Conservation (phyloP, 1,140 invertebrate species). For the Oreohelix idahoensis region DNA sequence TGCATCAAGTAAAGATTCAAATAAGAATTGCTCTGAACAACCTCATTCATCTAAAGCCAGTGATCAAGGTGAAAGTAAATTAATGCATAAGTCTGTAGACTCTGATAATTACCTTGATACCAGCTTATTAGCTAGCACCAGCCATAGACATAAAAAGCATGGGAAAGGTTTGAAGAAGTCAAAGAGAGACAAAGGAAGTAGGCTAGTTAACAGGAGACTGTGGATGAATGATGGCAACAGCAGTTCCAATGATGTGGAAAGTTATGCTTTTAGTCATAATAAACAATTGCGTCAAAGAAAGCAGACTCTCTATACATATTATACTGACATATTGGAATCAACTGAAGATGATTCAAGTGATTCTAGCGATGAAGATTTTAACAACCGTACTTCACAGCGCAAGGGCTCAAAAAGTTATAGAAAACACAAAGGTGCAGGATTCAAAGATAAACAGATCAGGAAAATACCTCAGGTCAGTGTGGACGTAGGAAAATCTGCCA, state of each 20-base stretch:
- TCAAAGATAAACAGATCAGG: neutral
- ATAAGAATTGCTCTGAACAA: neutral
- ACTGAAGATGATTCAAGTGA: neutral
- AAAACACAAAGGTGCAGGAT: constrained; percentile 5
- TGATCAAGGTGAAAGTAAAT: neutral
- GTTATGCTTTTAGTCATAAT: neutral
- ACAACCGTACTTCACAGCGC: neutral
- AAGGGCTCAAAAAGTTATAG: neutral
- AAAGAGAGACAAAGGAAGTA: constrained; percentile 6
- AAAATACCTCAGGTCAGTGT: neutral
- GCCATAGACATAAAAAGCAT: neutral
- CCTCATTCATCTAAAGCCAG: neutral
- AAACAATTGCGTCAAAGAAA: constrained; percentile 14
- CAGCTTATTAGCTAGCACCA: neutral
- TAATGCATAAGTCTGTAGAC: neutral
- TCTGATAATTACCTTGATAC: neutral
- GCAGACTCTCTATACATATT: neutral
- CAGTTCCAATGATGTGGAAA: constrained; percentile 31
- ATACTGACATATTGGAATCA: neutral
- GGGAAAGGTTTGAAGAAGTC: neutral
- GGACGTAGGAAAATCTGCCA: neutral
- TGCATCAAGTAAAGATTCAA: neutral
- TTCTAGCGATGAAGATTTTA: constrained; percentile 26
- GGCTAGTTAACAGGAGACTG: constrained; percentile 10
- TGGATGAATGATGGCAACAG: constrained; percentile 20